A percentile compares a stretch with the other conserved stretches of the same genome.
These are phyloP conservation scores for Butorides virescens DNA, from an alignment of 2,113 vertebrate genomes.

Conservation along the genomic window DNA sequence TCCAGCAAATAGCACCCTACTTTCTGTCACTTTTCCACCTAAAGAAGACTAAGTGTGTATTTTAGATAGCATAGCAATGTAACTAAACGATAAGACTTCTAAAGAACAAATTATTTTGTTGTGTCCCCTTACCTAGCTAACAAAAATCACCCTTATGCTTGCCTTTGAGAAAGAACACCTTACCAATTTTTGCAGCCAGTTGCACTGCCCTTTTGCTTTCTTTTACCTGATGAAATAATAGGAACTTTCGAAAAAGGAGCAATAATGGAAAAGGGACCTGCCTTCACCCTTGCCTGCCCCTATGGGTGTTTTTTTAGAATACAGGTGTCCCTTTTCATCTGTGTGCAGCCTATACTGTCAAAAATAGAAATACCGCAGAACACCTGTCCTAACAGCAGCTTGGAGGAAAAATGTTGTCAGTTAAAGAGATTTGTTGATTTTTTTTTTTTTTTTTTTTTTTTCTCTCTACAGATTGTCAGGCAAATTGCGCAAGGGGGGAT, in stretches of 20 bases:
- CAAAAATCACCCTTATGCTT: not conserved
- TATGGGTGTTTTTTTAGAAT: not conserved
- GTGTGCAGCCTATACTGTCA: not conserved
- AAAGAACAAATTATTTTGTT: not conserved
- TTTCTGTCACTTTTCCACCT: not conserved
- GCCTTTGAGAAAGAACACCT: rapidly evolving
- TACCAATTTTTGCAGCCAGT: not conserved
- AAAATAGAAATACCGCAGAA: conserved; percentile 50
- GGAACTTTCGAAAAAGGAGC: not conserved
- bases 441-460: not conserved
- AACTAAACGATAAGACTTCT: not conserved
- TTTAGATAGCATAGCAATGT: not conserved
- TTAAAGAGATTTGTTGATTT: conserved; percentile 20
- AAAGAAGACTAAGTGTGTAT: not conserved
- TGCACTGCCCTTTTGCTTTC: not conserved
- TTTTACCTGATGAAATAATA: not conserved
- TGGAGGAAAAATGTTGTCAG: not conserved
- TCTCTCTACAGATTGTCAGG: not conserved
- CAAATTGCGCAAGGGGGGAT: not conserved
- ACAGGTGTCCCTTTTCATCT: conserved; percentile 27
- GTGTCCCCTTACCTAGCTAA: not conserved
- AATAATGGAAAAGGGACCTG: not conserved
- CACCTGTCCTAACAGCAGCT: conserved; percentile 50
- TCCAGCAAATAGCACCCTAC: not conserved
- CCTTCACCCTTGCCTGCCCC: not conserved